phyloP scores from a whole-genome alignment of 2,888 invertebrate genomes.

The Hypomecis atomaria region DNA sequence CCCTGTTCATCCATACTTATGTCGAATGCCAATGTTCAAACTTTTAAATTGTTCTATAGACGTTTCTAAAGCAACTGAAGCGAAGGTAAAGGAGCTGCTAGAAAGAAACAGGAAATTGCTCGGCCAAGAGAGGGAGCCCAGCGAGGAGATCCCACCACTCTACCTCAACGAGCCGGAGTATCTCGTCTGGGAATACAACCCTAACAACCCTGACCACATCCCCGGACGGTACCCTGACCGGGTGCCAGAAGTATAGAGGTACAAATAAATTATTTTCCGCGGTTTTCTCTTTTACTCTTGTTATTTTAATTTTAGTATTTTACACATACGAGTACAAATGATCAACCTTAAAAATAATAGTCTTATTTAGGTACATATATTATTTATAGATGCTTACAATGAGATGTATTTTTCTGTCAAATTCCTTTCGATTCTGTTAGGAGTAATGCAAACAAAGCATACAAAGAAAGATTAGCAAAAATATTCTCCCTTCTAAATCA shows the following conservation, averaged over 20 bases:
- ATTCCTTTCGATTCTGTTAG: no score
- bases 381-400: no score
- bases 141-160: slow-evolving; percentile 76
- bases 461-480: no score
- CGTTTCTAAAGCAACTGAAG: slow-evolving; percentile 75
- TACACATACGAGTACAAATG: no score
- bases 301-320: not conserved
- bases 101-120: slow-evolving; percentile 71
- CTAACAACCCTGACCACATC: slow-evolving; percentile 74
- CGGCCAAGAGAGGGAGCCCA: slow-evolving; percentile 69
- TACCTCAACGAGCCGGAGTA: slow-evolving; percentile 80
- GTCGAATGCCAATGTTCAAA: no score
- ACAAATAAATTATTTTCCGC: not conserved
- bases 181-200: slow-evolving; percentile 80
- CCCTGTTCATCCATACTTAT: no score
- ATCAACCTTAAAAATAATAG: no score
- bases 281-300: not conserved
- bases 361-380: no score
- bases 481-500: no score
- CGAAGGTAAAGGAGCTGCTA: slow-evolving; percentile 74
- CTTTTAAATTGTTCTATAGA: slow-evolving; percentile 48
- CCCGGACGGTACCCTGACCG: slow-evolving; percentile 74
- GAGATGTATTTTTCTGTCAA: no score
- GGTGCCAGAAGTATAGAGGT: slow-evolving; percentile 65
- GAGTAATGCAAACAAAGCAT: no score